Evolutionary conservation across 2,797 vertebrate species (phyloP).

Genomic region (Acropternis orthonyx): DNA sequence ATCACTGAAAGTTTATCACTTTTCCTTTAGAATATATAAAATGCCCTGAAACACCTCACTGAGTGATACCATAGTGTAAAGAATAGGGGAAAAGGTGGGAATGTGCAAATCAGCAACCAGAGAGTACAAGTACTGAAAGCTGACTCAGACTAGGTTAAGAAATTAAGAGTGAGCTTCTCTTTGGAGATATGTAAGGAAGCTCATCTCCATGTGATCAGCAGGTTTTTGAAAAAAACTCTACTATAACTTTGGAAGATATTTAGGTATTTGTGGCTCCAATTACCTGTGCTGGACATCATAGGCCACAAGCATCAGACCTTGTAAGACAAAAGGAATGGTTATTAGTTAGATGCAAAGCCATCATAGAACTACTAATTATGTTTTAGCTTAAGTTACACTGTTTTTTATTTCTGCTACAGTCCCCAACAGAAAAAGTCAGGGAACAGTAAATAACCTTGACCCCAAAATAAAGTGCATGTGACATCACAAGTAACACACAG

Average conservation of each 20-base stretch:
- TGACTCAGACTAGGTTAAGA: not conserved
- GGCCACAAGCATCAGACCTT: not conserved
- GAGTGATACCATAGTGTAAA: not conserved
- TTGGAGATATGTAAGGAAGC: not conserved
- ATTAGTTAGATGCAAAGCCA: not conserved
- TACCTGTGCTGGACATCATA: not conserved
- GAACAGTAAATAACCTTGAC: not conserved
- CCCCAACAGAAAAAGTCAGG: not conserved
- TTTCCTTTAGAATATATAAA: not conserved
- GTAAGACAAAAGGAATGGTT: not conserved
- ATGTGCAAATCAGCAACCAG: not conserved
- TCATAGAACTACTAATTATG: not conserved
- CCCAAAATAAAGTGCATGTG: not conserved
- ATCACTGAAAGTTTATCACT: not conserved
- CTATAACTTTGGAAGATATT: not conserved
- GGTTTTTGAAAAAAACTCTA: not conserved
- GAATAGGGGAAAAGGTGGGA: not conserved
- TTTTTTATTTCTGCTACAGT: not conserved
- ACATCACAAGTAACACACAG: not conserved
- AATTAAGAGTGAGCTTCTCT: not conserved
- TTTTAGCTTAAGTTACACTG: not conserved
- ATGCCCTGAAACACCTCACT: not conserved
- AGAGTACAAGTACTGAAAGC: not conserved
- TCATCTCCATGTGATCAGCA: not conserved
- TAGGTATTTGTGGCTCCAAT: not conserved